Conservation (phyloP, 2,797 vertebrate species). For the Microctenopoma lineatum region DNA sequence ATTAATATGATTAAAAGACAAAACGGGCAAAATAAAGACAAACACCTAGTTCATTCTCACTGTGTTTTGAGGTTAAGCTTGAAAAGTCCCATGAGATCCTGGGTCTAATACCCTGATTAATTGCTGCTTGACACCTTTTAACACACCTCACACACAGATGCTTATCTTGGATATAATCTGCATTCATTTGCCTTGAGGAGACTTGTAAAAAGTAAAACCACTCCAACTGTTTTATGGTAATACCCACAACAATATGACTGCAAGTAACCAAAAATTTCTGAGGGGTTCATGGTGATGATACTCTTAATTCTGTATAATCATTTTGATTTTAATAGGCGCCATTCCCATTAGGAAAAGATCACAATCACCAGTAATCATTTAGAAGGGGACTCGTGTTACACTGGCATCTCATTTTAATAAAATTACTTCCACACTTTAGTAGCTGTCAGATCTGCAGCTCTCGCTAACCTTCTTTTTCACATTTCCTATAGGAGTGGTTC, state of each 20-base stretch:
- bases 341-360: slow-evolving; percentile 47
- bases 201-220: slow-evolving; percentile 50
- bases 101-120: slow-evolving; percentile 54
- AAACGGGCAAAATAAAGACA: slow-evolving; percentile 31
- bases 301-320: slow-evolving; percentile 38
- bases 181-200: slow-evolving; percentile 77
- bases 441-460: slow-evolving; percentile 57
- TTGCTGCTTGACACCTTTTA: slow-evolving; percentile 66
- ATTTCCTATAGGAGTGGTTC: slow-evolving; percentile 84
- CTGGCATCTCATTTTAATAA: slow-evolving; percentile 61
- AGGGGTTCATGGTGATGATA: slow-evolving; percentile 19
- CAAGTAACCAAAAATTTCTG: slow-evolving; percentile 2
- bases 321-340: slow-evolving; percentile 31
- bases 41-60: slow-evolving; percentile 36
- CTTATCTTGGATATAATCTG: slow-evolving; percentile 84
- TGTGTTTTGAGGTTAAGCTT: slow-evolving; percentile 44
- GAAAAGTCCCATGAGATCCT: slow-evolving; percentile 51
- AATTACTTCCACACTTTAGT: slow-evolving; percentile 60
- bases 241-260: slow-evolving; percentile 22
- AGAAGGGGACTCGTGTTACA: slow-evolving; percentile 48
- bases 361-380: slow-evolving; percentile 53
- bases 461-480: slow-evolving; percentile 84
- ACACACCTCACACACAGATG: slow-evolving; percentile 70
- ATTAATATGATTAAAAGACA: slow-evolving; percentile 42
- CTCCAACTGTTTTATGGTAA: slow-evolving; percentile 34